Base-by-base conservation (phyloP, 92 coral and sea anemone species). In the Phenganax marumi region DNA sequence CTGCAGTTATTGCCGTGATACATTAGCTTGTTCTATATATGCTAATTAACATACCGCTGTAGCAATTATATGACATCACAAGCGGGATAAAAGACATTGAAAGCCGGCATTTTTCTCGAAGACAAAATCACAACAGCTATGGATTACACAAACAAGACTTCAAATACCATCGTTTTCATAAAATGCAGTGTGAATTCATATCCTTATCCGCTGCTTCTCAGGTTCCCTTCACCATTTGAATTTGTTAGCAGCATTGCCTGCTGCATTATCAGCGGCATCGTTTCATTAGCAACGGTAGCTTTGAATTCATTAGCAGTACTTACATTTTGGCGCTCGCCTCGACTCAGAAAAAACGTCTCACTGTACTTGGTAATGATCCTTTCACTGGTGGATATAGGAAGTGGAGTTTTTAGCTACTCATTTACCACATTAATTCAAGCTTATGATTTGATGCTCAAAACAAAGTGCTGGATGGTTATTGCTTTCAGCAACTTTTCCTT, bases 331-430 rank as follows among this genome's bases (percentile, higher is more conserved):
- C 62, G 49, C 10, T 12, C 81, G 10, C 68, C 81, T 52, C 81
- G 52, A 7, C 13, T 76, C 12, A 76, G 50, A 51, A 39, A 55
- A 23, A 76, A 48, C 13, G 21, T 55, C 12, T 39, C 69, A 3
- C 14, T 54, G 11, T 54, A 21, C 26, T 68, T 76, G 53, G 56
- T 76, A 66, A 56, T 56, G 81, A 16, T 55, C 14, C 81, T 76
- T 12, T 76, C 81, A 7, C 33, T 76, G 22, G 68, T 19, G 13
- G 81, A 76, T 51, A 33, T 39, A 6, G 81, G 51, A 54, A 21
- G 7, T 4, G 81, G 81, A 25, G 7, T 55, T 3, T 21, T 55
- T 14, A 8, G 52, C 51, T 8, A 43, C 43, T 12, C 56, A 16
- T 19, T 39, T 0, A 0, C 25, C 9, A 55, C 68, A 22, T 1